Percentiles rank a stretch among this genome's conserved stretches.
phyloP scores from a whole-genome alignment of 2,888 invertebrate species.

The Malacosoma neustria region DNA sequence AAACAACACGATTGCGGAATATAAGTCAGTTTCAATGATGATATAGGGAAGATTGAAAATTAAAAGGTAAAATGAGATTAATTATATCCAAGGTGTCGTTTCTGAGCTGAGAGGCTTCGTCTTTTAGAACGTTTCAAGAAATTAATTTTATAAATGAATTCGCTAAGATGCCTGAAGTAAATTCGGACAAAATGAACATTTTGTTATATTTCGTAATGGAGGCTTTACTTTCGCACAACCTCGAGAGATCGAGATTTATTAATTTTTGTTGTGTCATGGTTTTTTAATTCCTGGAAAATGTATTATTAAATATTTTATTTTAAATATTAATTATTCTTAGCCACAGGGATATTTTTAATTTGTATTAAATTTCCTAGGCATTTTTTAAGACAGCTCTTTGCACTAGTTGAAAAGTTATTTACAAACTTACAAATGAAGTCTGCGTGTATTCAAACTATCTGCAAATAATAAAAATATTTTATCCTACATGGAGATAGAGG shows the following conservation, averaged over 20 bases:
- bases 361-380: no score
- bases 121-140: slow-evolving; percentile 26
- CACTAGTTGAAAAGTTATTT: no score
- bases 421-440: no score
- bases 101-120: slow-evolving; percentile 32
- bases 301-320: no score
- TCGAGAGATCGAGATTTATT: slow-evolving; percentile 16
- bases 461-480: no score
- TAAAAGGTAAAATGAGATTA: slow-evolving; percentile 38
- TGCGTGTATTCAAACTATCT: no score
- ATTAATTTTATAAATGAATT: slow-evolving; percentile 47
- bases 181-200: slow-evolving; percentile 34
- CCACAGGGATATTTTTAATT: no score
- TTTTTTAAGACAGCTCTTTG: no score
- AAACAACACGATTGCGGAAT: slow-evolving; percentile 5
- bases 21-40: slow-evolving; percentile 24
- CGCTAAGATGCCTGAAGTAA: slow-evolving; percentile 34
- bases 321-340: no score
- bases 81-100: slow-evolving; percentile 40
- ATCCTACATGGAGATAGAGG: no score
- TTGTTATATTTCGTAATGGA: slow-evolving; percentile 22
- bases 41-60: slow-evolving; percentile 29
- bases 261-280: slow-evolving; percentile 8
- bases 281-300: no score
- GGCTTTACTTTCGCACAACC: slow-evolving; percentile 6